Base-by-base conservation (phyloP, 2,797 vertebrate species). In the Trachops cirrhosus region DNA sequence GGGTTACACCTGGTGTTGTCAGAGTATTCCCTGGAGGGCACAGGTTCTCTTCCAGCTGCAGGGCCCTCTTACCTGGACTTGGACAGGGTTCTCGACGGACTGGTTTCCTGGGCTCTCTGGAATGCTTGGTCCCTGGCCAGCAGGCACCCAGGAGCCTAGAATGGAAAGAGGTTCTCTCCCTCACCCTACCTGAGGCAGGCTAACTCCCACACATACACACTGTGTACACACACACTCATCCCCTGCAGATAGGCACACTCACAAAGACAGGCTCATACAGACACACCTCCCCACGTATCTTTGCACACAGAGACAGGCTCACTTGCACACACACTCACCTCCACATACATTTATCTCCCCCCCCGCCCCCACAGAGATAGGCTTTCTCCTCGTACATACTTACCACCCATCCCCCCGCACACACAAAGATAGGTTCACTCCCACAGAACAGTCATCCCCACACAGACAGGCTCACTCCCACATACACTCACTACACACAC, bases 71-170 rank as follows among this genome's bases (percentile, higher is more conserved):
- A 62, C 85, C 22, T 54, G 62, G 93, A 89, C 68, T 83, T 74
- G 73, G 59, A 70, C 82, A 74, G 68, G 79, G 64, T 86, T 95
- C 96, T 96, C 4, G 79, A 91, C 92, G 94, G 96, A 97, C 94
- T 96, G 94, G 93, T 97, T 97, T 95, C 85, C 79, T 3, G 0
- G 91, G 77, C 91, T 82, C 84, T 73, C 44, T 70, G 71, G 80
- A 93, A 71, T 41, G 2, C 67, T 77, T 91, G 83, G 86, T 64
- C 71, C 74, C 39, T 48, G 62, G 94, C 95, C 91, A 96, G 77
- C 48, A 50, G 92, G 92, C 73, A 79, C 59, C 83, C 62, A 4
- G 82, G 39, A 92, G 70, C 85, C 74, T 87, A 11, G 18, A 34
- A 34, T 37, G 6, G 54, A 70, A 96, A 79, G 57, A 93, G 44